phyloP scores from a whole-genome alignment of 2,888 invertebrate species.

The Incurvaria masculella region DNA sequence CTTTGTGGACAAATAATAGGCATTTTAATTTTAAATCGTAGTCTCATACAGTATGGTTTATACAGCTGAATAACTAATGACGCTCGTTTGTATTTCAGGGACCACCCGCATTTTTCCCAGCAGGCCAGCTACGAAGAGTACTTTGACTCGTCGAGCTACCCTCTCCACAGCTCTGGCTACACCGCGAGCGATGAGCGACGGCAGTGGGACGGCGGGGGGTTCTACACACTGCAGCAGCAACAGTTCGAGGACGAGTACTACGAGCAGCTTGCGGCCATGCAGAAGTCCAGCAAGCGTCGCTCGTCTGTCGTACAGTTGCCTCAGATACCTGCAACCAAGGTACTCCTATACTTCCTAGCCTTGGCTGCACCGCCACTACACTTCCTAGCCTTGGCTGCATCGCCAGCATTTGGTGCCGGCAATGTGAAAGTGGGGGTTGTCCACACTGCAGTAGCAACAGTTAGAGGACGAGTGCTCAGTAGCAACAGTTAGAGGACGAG shows the following conservation, averaged over 20 bases:
- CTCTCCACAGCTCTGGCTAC: constrained; percentile 57
- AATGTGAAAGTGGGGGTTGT: constrained; percentile 71
- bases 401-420: constrained; percentile 28
- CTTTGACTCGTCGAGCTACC: constrained; percentile 62
- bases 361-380: no score
- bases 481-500: constrained; percentile 41
- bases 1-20: no score
- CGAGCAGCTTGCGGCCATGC: constrained; percentile 51
- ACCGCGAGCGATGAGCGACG: constrained; percentile 59
- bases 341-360: no score
- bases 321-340: constrained; percentile 33
- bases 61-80: no score
- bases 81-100: no score
- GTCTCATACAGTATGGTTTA: no score
- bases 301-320: constrained; percentile 52
- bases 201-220: constrained; percentile 72
- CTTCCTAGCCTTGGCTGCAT: no score
- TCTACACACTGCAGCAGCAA: constrained; percentile 25
- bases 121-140: constrained; percentile 62
- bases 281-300: constrained; percentile 54
- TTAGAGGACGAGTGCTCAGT: no score
- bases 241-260: constrained; percentile 41
- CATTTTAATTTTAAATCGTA: no score
- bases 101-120: constrained; percentile 47
- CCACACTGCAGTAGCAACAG: constrained; percentile 24